Evolutionary conservation across 2,797 vertebrate genomes (phyloP), one percentile per base, ranked within the genome.

Genomic region (Gobio occitaniae): DNA sequence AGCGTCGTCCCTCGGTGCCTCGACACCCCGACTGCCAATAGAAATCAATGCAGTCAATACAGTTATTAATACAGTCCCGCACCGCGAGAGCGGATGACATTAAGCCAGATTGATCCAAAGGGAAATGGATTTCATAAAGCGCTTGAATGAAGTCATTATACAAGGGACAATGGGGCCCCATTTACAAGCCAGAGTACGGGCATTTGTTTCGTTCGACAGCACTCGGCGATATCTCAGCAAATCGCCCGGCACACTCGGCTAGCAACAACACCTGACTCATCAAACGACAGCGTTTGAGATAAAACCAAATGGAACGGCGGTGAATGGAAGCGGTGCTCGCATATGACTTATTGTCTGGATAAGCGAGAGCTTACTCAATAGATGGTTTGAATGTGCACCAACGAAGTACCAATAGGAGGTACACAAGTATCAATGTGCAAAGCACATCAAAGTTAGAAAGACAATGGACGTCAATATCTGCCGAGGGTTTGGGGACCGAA

Each of bases 41-140:
- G 94, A 84, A 89, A 94, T 97, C 95, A 93, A 96, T 97, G 94
- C 86, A 83, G 90, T 95, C 94, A 66, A 94, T 96, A 93, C 89
- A 94, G 94, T 96, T 96, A 96, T 96, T 95, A 95, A 95, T 95
- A 94, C 93, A 95, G 93, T 95, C 91, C 93, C 79, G 59, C 89
- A 90, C 92, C 93, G 90, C 90, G 93, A 95, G 94, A 95, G 94
- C 95, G 3, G 93, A 94, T 94, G 93, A 93, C 94, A 96, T 96
- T 96, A 96, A 93, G 75, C 87, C 92, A 92, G 94, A 97, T 93
- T 95, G 94, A 94, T 95, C 94, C 89, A 90, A 93, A 88, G 92
- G 93, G 92, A 94, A 94, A 96, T 93, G 91, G 93, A 95, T 94
- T 95, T 94, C 92, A 95, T 94, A 93, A 94, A 92, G 90, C 90